A percentile compares a stretch with the other conserved stretches of the same genome.
phyloP scores from a whole-genome alignment of 2,888 invertebrate genomes.

The Macrophya annulata region DNA sequence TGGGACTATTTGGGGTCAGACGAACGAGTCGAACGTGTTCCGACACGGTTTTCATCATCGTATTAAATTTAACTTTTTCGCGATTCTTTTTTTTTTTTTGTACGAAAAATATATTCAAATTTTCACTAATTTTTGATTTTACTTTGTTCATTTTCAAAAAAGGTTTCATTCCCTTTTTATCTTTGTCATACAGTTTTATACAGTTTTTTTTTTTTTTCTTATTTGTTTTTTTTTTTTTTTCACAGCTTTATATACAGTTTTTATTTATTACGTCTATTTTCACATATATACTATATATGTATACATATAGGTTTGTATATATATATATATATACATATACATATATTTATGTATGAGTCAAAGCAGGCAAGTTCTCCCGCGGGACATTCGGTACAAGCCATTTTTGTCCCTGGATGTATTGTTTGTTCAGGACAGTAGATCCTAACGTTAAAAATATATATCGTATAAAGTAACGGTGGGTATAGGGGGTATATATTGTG shows the following conservation, averaged over 20 bases:
- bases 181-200: not conserved
- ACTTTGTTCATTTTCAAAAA: too few species aligned
- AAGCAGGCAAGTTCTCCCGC: not conserved
- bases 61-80: not conserved
- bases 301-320: not conserved
- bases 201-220: not conserved
- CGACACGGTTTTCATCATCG: not conserved
- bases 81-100: not conserved
- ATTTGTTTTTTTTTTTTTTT: not conserved
- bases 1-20: slow-evolving; percentile 17
- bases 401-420: not conserved
- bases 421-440: slow-evolving; percentile 16
- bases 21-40: not conserved
- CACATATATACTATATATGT: not conserved
- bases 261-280: not conserved
- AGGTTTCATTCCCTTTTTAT: too few species aligned
- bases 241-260: not conserved
- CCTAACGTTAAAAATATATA: slow-evolving; percentile 14
- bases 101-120: not conserved
- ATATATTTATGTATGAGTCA: not conserved
- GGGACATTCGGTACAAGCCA: not conserved
- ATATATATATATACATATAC: not conserved
- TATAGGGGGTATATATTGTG: not conserved
- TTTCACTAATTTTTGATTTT: not conserved
- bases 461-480: not conserved